Conservation (phyloP, 2,113 vertebrate genomes). For the Uria aalge region DNA sequence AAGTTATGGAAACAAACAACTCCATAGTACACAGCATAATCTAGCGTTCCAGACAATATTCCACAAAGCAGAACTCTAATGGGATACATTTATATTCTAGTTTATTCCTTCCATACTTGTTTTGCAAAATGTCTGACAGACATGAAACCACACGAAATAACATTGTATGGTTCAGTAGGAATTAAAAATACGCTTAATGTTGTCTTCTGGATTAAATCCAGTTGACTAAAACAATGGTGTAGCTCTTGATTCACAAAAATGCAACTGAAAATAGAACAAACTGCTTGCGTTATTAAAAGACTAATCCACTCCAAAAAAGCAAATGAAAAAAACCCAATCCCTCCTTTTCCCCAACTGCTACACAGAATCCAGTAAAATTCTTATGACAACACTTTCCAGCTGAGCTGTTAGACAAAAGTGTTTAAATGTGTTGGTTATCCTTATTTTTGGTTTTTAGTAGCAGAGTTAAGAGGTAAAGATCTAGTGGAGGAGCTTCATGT, state of each 20-base stretch:
- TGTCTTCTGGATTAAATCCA: neutral
- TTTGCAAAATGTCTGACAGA: neutral
- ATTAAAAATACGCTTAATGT: neutral
- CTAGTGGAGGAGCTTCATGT: neutral
- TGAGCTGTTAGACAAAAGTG: neutral
- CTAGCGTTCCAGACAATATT: neutral
- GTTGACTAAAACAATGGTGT: neutral
- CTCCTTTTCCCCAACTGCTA: neutral
- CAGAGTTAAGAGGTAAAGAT: neutral
- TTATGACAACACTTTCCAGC: neutral
- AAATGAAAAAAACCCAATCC: neutral
- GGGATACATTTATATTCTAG: neutral
- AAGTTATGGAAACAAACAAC: neutral
- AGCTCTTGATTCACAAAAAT: neutral
- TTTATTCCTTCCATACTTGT: neutral
- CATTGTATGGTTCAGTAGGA: neutral
- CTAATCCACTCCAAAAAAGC: neutral
- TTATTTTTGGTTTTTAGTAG: neutral
- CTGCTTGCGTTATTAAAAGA: neutral
- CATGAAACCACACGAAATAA: neutral
- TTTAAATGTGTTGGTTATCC: neutral
- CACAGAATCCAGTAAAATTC: neutral
- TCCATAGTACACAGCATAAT: neutral
- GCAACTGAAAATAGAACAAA: conserved; percentile 1
- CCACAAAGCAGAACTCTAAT: neutral